These are phyloP conservation scores for Apodemus sylvaticus DNA, from an alignment of 2,113 vertebrate genomes.

Conservation along the genomic window DNA sequence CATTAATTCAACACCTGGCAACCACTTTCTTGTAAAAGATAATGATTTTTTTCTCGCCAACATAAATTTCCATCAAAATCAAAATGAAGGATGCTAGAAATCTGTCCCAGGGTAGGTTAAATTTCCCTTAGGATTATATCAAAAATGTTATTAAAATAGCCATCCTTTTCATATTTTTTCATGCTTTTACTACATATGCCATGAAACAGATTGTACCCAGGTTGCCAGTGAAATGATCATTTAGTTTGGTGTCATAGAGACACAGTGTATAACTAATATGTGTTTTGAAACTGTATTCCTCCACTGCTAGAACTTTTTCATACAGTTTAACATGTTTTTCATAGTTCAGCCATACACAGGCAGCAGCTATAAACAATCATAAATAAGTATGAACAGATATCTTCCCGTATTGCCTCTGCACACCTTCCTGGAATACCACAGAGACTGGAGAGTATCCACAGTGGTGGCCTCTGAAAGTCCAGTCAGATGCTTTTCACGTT, in stretches of 20 bases:
- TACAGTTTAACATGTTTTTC: background rate
- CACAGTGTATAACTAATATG: background rate
- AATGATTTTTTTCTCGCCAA: conserved; percentile 47
- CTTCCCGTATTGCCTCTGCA: background rate
- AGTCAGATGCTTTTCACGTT: background rate
- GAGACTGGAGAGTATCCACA: background rate
- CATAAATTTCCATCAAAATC: conserved; percentile 66
- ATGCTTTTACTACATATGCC: background rate
- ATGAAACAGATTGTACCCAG: conserved; percentile 33
- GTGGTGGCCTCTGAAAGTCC: background rate
- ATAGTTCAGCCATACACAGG: background rate
- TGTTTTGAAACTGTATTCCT: background rate
- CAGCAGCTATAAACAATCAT: background rate
- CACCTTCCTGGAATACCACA: background rate
- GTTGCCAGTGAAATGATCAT: conserved; percentile 7
- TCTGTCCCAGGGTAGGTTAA: background rate
- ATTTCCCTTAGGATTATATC: conserved; percentile 54
- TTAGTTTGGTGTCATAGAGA: background rate
- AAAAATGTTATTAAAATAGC: conserved; percentile 56
- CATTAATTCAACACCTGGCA: conserved; percentile 60
- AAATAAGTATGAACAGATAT: conserved; percentile 28
- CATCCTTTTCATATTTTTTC: conserved; percentile 24
- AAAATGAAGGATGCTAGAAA: conserved; percentile 59
- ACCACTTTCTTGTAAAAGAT: conserved; percentile 46
- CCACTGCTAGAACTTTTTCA: background rate